These are phyloP conservation scores for Bubo blakistoni DNA, from an alignment of 2,113 vertebrate genomes.

Conservation along the genomic window DNA sequence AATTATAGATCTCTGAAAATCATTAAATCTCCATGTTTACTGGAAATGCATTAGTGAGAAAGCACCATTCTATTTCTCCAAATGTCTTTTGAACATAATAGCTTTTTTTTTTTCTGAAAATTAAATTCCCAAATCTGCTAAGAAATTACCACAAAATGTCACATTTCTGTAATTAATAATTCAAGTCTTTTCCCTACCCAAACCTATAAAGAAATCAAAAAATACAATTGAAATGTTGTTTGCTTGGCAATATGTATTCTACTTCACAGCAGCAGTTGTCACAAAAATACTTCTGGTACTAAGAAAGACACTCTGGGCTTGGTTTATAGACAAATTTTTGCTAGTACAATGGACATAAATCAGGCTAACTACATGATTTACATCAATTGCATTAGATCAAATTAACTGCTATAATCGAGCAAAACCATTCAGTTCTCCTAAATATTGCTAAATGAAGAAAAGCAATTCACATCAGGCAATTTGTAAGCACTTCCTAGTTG, in stretches of 20 bases:
- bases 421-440: slow-evolving; percentile 40
- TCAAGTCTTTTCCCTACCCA: background rate
- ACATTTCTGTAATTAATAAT: slow-evolving; percentile 55
- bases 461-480: slow-evolving; percentile 32
- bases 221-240: slow-evolving; percentile 39
- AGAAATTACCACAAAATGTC: slow-evolving; percentile 29
- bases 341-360: slow-evolving; percentile 35
- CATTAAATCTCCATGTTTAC: slow-evolving; percentile 35
- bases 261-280: slow-evolving; percentile 29
- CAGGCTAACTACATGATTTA: slow-evolving; percentile 48
- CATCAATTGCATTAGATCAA: slow-evolving; percentile 29
- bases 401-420: slow-evolving; percentile 31
- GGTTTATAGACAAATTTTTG: slow-evolving; percentile 56
- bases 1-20: slow-evolving; percentile 48
- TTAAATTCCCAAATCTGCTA: slow-evolving; percentile 31
- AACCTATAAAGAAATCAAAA: slow-evolving; percentile 53
- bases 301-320: slow-evolving; percentile 25
- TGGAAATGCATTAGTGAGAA: slow-evolving; percentile 45
- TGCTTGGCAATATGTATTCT: background rate
- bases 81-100: slow-evolving; percentile 29
- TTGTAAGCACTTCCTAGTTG: slow-evolving; percentile 30
- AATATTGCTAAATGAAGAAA: slow-evolving; percentile 31
- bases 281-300: slow-evolving; percentile 34
- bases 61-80: background rate
- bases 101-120: slow-evolving; percentile 43